phyloP scores from a whole-genome alignment of 2,888 invertebrate genomes.

The Hetaerina titia region DNA sequence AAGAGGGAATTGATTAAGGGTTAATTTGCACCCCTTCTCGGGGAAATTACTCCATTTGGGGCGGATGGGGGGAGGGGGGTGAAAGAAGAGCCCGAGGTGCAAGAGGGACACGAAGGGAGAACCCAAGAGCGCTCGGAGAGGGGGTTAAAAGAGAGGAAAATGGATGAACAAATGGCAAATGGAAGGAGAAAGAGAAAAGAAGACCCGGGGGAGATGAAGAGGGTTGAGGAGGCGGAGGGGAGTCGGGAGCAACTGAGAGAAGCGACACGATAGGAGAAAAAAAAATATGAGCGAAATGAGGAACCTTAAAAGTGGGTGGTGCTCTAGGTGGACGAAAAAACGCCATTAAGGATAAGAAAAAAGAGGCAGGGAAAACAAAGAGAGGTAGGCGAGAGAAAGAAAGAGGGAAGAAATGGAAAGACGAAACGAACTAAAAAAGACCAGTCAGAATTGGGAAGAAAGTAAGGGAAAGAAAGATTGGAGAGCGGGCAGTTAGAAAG shows the following conservation, averaged over 20 bases:
- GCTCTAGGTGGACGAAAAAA: slow-evolving; percentile 4
- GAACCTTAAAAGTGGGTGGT: too few species aligned
- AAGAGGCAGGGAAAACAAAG: background rate
- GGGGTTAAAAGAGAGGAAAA: background rate
- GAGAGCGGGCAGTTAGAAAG: too few species aligned
- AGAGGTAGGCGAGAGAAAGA: background rate
- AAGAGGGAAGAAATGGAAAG: background rate
- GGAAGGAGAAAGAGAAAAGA: background rate
- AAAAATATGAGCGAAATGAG: too few species aligned
- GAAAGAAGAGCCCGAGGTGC: background rate
- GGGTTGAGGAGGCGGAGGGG: background rate
- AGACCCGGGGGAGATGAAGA: background rate
- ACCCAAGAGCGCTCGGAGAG: background rate
- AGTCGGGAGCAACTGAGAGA: background rate
- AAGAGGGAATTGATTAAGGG: slow-evolving; percentile 29
- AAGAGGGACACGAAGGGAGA: background rate
- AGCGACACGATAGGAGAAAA: too few species aligned
- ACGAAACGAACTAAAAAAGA: background rate
- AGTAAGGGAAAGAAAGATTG: too few species aligned
- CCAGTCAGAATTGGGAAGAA: background rate
- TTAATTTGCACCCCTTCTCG: slow-evolving; percentile 15
- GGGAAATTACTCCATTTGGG: slow-evolving; percentile 2
- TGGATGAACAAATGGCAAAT: background rate
- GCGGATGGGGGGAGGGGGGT: background rate
- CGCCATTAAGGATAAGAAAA: background rate